phyloP scores from a whole-genome alignment of 2,888 invertebrate species.

The Synanthedon formicaeformis region DNA sequence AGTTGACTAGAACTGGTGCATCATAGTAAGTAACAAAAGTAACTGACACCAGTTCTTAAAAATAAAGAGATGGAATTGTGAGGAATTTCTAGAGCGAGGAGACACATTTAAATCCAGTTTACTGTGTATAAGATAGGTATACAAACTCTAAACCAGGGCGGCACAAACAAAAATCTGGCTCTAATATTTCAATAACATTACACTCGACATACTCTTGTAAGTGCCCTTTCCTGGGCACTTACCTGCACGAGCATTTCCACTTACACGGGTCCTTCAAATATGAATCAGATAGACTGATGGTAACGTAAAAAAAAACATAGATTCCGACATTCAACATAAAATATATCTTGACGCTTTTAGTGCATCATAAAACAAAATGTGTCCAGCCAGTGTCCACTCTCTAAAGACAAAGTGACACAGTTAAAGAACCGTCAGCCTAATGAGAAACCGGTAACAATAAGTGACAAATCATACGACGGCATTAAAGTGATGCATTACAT shows the following conservation, averaged over 20 bases:
- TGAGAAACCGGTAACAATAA: not conserved
- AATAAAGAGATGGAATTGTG: not conserved
- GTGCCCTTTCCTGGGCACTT: too few relatives aligned
- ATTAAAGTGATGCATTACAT: not conserved
- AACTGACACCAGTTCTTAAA: not conserved
- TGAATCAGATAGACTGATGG: too few relatives aligned
- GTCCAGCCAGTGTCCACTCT: not conserved
- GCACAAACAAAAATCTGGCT: too few relatives aligned
- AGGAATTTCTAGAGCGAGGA: not conserved
- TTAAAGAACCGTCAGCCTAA: not conserved
- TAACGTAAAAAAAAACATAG: too few relatives aligned
- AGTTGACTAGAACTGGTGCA: not conserved
- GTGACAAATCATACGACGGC: not conserved
- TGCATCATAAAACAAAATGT: constrained; percentile 1
- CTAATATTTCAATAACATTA: too few relatives aligned
- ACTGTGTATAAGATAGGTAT: too few relatives aligned
- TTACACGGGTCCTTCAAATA: too few relatives aligned
- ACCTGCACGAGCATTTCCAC: too few relatives aligned
- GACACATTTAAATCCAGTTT: not conserved
- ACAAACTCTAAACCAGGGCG: too few relatives aligned
- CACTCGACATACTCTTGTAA: too few relatives aligned
- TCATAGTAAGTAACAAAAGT: not conserved
- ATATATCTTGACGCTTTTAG: not conserved
- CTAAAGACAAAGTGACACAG: not conserved
- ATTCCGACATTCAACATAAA: too few relatives aligned